These are phyloP conservation scores for Iguana delicatissima DNA, from an alignment of 2,797 vertebrate genomes.

Conservation along the genomic window DNA sequence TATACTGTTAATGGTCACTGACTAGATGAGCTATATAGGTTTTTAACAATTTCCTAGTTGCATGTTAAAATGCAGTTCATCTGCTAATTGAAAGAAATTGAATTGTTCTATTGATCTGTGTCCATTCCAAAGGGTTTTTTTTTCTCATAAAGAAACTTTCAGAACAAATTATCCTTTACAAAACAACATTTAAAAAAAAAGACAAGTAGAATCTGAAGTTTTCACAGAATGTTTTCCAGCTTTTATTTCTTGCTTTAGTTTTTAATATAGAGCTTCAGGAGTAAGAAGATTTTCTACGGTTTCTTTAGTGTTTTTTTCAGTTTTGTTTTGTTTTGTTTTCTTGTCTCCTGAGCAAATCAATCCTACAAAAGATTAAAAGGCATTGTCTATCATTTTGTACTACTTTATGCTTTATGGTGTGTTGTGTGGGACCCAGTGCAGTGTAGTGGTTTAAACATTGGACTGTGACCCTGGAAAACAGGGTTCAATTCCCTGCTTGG, in stretches of 20 bases:
- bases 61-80: constrained; percentile 59
- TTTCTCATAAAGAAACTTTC: constrained; percentile 63
- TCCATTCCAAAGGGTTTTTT: constrained; percentile 44
- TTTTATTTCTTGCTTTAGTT: background rate
- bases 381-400: background rate
- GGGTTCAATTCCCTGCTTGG: no score
- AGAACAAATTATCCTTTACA: constrained; percentile 55
- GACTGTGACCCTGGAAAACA: no score
- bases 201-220: background rate
- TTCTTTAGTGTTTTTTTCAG: no score
- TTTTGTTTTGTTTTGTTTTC: no score
- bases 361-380: background rate
- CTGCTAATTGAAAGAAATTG: constrained; percentile 59
- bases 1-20: constrained; percentile 57
- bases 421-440: background rate
- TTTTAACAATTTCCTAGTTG: constrained; percentile 62
- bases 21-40: constrained; percentile 57
- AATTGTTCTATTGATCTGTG: constrained; percentile 53
- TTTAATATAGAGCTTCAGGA: background rate
- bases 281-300: no score
- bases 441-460: no score
- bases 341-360: no score
- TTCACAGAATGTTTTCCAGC: constrained; percentile 39
- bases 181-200: constrained; percentile 9
- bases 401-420: background rate